Conservation (phyloP, 2,113 vertebrate species). For the Pachypanchax playfairii region DNA sequence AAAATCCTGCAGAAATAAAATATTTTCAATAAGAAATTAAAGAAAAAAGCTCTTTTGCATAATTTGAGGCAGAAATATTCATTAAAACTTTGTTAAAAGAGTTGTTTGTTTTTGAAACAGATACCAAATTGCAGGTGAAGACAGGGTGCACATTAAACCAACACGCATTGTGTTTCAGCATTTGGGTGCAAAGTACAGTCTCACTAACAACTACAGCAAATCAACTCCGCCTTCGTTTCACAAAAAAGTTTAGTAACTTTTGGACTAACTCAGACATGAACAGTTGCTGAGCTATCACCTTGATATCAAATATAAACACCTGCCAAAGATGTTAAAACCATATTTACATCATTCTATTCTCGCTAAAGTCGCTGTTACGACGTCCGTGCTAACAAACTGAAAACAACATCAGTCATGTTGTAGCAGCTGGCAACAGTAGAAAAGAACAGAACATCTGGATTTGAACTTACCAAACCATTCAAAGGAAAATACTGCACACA, state of each 20-base stretch:
- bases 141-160: background rate
- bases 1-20: too few relatives aligned
- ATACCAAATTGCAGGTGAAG: background rate
- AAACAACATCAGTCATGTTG: background rate
- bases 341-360: background rate
- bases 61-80: too few relatives aligned
- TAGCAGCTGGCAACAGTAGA: background rate
- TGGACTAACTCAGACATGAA: too few relatives aligned
- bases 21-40: too few relatives aligned
- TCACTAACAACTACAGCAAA: background rate
- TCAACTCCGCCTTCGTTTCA: background rate
- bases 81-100: background rate
- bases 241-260: background rate
- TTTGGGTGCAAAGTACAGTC: background rate
- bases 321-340: background rate
- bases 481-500: background rate
- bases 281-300: background rate
- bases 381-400: background rate
- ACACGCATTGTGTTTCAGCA: background rate
- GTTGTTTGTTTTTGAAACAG: background rate
- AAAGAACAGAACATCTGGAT: background rate
- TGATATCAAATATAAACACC: constrained; percentile 3
- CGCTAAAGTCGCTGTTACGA: background rate
- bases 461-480: background rate
- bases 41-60: too few relatives aligned